phyloP scores from a whole-genome alignment of 1,140 invertebrate species.

The Rhagoletis zephyria region DNA sequence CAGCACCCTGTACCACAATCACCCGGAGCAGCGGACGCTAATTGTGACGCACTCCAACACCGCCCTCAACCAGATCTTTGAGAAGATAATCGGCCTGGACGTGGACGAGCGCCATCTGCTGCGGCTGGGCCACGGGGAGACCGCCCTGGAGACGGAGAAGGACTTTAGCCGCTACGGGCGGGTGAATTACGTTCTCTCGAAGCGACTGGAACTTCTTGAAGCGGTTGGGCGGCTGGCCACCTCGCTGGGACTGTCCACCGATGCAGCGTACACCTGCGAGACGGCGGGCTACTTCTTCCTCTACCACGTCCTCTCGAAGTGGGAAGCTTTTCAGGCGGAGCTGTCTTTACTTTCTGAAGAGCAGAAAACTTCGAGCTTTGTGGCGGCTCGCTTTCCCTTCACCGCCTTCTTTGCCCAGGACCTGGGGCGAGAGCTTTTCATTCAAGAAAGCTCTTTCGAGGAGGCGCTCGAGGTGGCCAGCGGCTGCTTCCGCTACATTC shows the following conservation, averaged over 20 bases:
- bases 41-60: constrained; percentile 99
- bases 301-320: constrained; percentile 87
- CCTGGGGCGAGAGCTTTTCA: no score
- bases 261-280: constrained; percentile 98
- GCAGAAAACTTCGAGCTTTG: constrained; percentile 30
- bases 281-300: constrained; percentile 95
- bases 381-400: constrained; percentile 86
- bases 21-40: constrained; percentile 96
- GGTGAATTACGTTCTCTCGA: constrained; percentile 97
- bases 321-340: constrained; percentile 82
- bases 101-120: constrained; percentile 98
- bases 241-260: constrained; percentile 84
- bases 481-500: constrained; percentile 96
- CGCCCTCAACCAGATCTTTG: constrained; percentile 99
- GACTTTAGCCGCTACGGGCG: constrained; percentile 98
- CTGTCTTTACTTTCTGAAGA: no score
- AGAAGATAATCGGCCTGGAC: constrained; percentile 98
- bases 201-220: constrained; percentile 90
- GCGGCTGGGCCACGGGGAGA: constrained; percentile 98
- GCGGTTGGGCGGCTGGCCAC: constrained; percentile 91
- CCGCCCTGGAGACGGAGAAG: constrained; percentile 98
- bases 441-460: no score
- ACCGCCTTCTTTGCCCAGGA: constrained; percentile 88
- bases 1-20: constrained; percentile 99
- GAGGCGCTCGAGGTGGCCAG: no score